These are phyloP conservation scores for Tauraco hartlaubi DNA, from an alignment of 2,797 vertebrate genomes.

Conservation along the genomic window DNA sequence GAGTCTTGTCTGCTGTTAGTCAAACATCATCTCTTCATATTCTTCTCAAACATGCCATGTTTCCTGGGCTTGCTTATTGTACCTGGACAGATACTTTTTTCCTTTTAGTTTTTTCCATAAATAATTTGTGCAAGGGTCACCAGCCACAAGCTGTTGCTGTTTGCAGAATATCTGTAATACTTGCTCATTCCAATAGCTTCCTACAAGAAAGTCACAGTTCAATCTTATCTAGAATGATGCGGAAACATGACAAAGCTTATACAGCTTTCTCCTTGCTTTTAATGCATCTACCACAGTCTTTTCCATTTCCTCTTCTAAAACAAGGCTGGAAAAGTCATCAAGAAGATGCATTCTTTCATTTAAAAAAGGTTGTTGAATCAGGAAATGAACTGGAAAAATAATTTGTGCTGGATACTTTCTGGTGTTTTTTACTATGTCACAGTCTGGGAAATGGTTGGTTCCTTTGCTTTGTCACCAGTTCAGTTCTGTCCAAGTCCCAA, in stretches of 20 bases:
- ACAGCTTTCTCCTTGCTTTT: constrained; percentile 29
- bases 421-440: not conserved
- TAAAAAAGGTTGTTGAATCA: constrained; percentile 64
- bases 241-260: constrained; percentile 49
- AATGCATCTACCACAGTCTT: constrained; percentile 62
- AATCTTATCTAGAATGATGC: constrained; percentile 32
- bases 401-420: constrained; percentile 66
- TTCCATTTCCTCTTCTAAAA: constrained; percentile 75
- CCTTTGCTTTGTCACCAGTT: constrained; percentile 36
- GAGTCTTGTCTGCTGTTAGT: not conserved
- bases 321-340: constrained; percentile 79
- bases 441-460: not conserved
- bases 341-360: constrained; percentile 69
- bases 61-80: not conserved
- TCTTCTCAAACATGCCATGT: not conserved
- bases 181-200: not conserved
- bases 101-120: not conserved
- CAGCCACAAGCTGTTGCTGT: not conserved
- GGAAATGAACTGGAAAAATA: constrained; percentile 78
- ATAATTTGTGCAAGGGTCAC: not conserved
- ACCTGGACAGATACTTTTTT: not conserved
- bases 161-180: not conserved
- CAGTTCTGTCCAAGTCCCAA: not conserved
- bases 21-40: not conserved
- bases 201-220: constrained; percentile 19